phyloP scores from a whole-genome alignment of 2,888 invertebrate genomes.

The Crossocerus cetratus region DNA sequence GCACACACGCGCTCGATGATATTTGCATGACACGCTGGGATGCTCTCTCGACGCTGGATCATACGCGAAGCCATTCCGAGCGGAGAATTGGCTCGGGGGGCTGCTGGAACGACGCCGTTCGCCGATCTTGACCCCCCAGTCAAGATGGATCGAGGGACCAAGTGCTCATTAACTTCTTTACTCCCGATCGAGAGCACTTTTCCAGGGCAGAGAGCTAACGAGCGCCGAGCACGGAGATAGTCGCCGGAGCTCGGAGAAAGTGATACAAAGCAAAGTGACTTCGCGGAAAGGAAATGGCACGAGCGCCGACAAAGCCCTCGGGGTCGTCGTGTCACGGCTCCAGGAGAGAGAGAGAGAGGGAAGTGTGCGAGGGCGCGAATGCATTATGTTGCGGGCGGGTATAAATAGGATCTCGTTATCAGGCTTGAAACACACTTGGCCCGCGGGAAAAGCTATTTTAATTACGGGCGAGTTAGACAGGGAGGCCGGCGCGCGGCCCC shows the following conservation, averaged over 20 bases:
- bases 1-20: neutral
- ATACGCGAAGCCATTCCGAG: neutral
- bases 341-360: no score
- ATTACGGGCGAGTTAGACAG: slow-evolving; percentile 35
- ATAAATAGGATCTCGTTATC: slow-evolving; percentile 45
- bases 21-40: neutral
- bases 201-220: neutral
- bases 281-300: no score
- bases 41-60: neutral
- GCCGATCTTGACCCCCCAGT: no score
- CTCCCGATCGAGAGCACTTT: no score
- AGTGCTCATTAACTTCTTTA: no score
- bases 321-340: no score
- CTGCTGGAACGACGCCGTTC: no score
- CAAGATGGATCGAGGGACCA: no score
- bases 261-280: no score
- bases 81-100: neutral
- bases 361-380: neutral
- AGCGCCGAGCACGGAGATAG: neutral
- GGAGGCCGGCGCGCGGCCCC: neutral
- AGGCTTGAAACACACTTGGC: slow-evolving; percentile 34
- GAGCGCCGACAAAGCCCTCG: no score
- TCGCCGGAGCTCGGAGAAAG: neutral
- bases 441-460: slow-evolving; percentile 45
- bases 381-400: neutral